A percentile compares a stretch with the other conserved stretches of the same genome.
Conservation (phyloP, 2,113 vertebrate genomes). For the Pelecanoides urinatrix region DNA sequence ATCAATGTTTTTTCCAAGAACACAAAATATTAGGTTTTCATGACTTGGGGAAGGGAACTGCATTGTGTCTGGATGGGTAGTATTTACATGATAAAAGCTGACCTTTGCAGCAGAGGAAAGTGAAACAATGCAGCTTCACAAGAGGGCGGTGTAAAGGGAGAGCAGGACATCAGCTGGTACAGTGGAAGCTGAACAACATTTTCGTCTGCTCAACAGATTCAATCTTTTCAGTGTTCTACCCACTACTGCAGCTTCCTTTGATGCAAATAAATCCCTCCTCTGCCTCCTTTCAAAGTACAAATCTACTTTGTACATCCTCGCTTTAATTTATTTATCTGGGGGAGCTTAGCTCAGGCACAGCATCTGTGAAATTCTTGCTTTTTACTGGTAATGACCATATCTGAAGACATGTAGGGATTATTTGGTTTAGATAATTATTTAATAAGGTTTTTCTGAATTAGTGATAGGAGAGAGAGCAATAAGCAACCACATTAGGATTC, state of each 20-base stretch:
- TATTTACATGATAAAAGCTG: constrained; percentile 20
- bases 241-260: constrained; percentile 43
- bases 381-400: background rate
- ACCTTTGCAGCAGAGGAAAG: background rate
- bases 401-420: constrained; percentile 17
- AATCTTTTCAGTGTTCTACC: constrained; percentile 39
- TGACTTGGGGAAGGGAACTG: background rate
- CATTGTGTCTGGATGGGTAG: background rate
- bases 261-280: constrained; percentile 53
- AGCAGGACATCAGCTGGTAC: constrained; percentile 8
- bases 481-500: constrained; percentile 11
- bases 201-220: constrained; percentile 54
- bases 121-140: constrained; percentile 15
- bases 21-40: background rate
- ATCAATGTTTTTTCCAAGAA: background rate
- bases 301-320: constrained; percentile 27
- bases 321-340: constrained; percentile 34
- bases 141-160: background rate
- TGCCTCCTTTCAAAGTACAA: constrained; percentile 36
- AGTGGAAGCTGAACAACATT: constrained; percentile 11
- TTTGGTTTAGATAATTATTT: constrained; percentile 14
- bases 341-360: background rate
- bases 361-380: constrained; percentile 33
- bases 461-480: background rate
- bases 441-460: constrained; percentile 31